phyloP scores from a whole-genome alignment of 1,140 invertebrate species.

The Drosophila nigrodunni region DNA sequence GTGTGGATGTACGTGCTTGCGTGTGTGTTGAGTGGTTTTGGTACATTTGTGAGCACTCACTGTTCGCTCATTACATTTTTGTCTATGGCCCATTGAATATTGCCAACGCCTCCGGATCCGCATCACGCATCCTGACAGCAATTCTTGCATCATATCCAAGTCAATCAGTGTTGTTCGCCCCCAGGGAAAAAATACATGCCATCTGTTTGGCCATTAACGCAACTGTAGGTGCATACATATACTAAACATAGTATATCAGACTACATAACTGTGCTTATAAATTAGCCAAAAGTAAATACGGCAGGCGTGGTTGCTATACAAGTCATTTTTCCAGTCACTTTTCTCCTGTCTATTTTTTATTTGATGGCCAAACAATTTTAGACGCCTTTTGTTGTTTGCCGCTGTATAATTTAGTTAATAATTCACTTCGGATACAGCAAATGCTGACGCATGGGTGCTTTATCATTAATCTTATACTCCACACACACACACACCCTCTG shows the following conservation, averaged over 20 bases:
- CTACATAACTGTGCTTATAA: constrained; percentile 43
- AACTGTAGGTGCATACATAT: constrained; percentile 7
- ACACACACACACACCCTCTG: constrained; percentile 19
- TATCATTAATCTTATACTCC: constrained; percentile 66
- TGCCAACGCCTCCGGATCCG: constrained; percentile 20
- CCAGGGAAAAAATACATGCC: background rate
- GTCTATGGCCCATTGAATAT: constrained; percentile 38
- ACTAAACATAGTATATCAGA: background rate
- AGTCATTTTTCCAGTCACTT: constrained; percentile 18
- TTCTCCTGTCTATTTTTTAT: constrained; percentile 5
- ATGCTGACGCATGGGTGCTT: constrained; percentile 22
- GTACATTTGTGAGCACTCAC: background rate
- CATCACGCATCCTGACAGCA: constrained; percentile 23
- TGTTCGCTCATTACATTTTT: constrained; percentile 30
- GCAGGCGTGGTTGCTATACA: constrained; percentile 3
- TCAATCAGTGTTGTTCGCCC: constrained; percentile 38
- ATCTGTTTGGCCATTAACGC: constrained; percentile 18
- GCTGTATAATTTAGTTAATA: constrained; percentile 73
- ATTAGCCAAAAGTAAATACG: constrained; percentile 35
- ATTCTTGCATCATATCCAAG: constrained; percentile 32
- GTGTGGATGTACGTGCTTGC: constrained; percentile 6
- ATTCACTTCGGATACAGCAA: constrained; percentile 36
- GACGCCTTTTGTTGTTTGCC: constrained; percentile 38
- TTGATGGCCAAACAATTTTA: constrained; percentile 24
- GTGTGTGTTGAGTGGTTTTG: background rate